Base-by-base conservation (phyloP, 2,888 invertebrate species). In the Pachycephus smyrnensis region DNA sequence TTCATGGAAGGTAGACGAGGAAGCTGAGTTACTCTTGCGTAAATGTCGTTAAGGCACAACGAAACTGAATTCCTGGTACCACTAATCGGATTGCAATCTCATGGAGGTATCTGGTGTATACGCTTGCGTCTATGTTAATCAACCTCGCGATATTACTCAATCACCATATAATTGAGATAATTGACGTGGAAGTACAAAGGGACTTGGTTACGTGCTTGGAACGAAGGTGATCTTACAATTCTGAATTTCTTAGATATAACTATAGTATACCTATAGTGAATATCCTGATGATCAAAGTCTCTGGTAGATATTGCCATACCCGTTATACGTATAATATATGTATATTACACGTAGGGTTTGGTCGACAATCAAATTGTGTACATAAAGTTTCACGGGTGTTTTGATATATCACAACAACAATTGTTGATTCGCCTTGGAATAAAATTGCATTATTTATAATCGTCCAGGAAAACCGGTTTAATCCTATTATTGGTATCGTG, bases 31-130 rank as follows among this genome's bases (percentile, higher is more conserved):
- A 23, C 71, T 71, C 71, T 71, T 71, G 71, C 71, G 71, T 33
- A 71, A 71, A 33, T 23, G 12, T 31, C 31, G 33, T 71, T 71
- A 71, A 71, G 32, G 32, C 32, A 33, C 31, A 71, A 71, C 15
- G 71, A 71, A 33, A 71, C 71, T 71, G 71, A 31, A 71, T 71
- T 71, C 71, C 31, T 32, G 71, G 71, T 71, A 71, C 15, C 31
- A 23, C 31, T 71, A 33, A 71, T 71, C 71, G 15, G 33, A 71
- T 71, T 71, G 33, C 33, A 71, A 12, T 71, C 71, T 31, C 11
- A 71, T 31, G 32, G 32, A 31, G 31, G 31, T 33, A 71, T 33
- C 32, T 11, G 32, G 32, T 71, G 12, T 33, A 71, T 33, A 30
- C 31, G 71, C 55, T 23, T 9, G 55, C 55, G 55, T 55, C 55